Evolutionary conservation across 92 coral and sea anemone genomes (phyloP), one percentile per base, ranked within the genome.

Genomic region (Porites lobata): DNA sequence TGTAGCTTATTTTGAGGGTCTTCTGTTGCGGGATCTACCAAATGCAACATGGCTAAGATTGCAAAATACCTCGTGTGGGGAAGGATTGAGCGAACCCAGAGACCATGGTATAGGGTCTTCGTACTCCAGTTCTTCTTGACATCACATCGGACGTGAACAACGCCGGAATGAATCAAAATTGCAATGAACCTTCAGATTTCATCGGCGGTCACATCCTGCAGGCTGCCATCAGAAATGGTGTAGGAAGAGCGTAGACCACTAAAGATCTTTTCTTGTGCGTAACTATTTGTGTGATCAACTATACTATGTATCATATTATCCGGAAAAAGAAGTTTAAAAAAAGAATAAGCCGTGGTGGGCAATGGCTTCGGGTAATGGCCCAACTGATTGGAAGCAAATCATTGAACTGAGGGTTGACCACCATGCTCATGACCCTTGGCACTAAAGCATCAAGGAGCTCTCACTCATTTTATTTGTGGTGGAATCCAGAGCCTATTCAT

Each of bases 111-210:
- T 2, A 29, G 32, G 32, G 32, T 29, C 32, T 29, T 29, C 4
- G 89, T 89, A 80, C 92, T 91, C 94, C 94, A 94, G 65, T 94
- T 92, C 53, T 84, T 92, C 22, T 92, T 76, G 12, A 68, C 24
- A 68, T 68, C 72, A 53, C 86, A 56, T 38, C 52, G 12, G 0
- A 94, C 90, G 7, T 65, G 38, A 1, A 94, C 93, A 82, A 94
- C 81, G 1, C 94, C 94, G 82, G 91, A 94, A 78, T 88, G 88
- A 76, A 93, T 91, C 64, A 87, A 15, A 4, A 91, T 11, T 12
- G 88, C 92, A 29, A 93, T 26, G 32, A 26, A 26, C 2, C 32
- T 26, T 26, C 32, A 26, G 32, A 26, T 26, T 26, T 26, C 32
- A 47, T 86, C 88, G 22, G 90, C 76, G 62, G 88, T 82, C 13